These are phyloP conservation scores for Matsumurasca onukii DNA, from an alignment of 1,140 invertebrate genomes.

Conservation along the genomic window DNA sequence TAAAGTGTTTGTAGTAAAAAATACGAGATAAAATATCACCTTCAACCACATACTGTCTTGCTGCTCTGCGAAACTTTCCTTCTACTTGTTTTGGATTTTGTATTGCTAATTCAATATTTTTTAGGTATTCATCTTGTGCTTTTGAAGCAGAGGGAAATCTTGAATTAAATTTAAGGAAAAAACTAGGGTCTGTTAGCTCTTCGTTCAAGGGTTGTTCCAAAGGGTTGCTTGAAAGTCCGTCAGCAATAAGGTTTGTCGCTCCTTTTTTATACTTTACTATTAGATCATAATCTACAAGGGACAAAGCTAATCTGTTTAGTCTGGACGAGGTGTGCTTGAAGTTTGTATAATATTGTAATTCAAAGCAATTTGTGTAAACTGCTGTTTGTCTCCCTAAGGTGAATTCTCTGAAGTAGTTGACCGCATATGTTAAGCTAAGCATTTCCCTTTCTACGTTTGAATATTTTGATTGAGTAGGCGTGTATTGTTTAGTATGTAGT, in stretches of 20 bases:
- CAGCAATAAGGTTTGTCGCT: not conserved
- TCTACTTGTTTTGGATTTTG: not conserved
- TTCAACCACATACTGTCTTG: not conserved
- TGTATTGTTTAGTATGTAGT: not conserved
- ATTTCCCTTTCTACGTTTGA: not conserved
- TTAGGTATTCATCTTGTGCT: not conserved
- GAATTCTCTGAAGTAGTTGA: conserved; percentile 13
- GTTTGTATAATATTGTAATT: not conserved
- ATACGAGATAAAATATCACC: no score
- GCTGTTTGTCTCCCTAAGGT: not conserved
- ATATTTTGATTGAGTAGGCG: not conserved
- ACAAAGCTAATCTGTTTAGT: not conserved
- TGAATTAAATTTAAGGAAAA: not conserved
- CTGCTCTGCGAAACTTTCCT: not conserved
- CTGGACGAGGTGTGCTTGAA: not conserved
- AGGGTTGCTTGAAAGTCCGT: not conserved
- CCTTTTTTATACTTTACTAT: not conserved
- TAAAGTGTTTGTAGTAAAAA: not conserved
- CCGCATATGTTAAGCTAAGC: not conserved
- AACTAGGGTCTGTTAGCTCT: not conserved
- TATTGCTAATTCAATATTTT: not conserved
- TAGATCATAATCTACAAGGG: not conserved
- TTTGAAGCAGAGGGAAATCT: no score
- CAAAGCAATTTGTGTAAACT: not conserved
- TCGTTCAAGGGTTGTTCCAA: not conserved